Evolutionary conservation across 1,140 invertebrate species (phyloP).

Genomic region (Halesus radiatus): DNA sequence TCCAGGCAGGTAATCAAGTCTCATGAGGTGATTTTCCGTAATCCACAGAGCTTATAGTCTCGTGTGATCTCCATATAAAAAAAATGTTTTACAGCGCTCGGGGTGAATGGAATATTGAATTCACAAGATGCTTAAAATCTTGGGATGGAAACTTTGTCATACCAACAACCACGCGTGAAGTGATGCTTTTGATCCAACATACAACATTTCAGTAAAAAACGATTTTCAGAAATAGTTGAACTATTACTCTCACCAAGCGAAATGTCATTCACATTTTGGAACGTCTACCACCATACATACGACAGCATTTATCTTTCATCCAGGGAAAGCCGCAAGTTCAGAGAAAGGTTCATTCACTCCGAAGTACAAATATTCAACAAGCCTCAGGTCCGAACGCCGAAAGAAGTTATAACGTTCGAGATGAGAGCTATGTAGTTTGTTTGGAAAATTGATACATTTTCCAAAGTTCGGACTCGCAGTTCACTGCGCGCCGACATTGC

Average conservation of each 20-base stretch:
- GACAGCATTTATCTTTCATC: background rate
- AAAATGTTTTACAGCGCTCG: too few relatives aligned
- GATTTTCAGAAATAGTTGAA: background rate
- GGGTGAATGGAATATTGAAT: too few relatives aligned
- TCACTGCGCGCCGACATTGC: background rate
- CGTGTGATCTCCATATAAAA: too few relatives aligned
- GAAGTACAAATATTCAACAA: background rate
- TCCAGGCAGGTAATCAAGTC: too few relatives aligned
- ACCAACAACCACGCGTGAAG: too few relatives aligned
- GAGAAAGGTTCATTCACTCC: too few relatives aligned
- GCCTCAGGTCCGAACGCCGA: background rate
- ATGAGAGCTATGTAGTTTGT: background rate
- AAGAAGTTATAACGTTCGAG: background rate
- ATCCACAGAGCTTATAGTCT: too few relatives aligned
- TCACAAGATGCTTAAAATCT: too few relatives aligned
- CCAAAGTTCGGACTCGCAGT: background rate
- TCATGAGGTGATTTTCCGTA: too few relatives aligned
- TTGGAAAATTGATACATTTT: constrained; percentile 1
- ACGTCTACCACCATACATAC: background rate
- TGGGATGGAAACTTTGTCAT: too few relatives aligned
- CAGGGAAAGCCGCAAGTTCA: constrained; percentile 4
- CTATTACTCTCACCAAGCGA: background rate
- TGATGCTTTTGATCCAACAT: too few relatives aligned
- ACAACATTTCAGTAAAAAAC: background rate
- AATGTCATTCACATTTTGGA: background rate